A percentile compares a stretch with the other conserved stretches of the same genome.
These are phyloP conservation scores for Thaumetopoea pityocampa DNA, from an alignment of 1,140 invertebrate genomes.

Conservation along the genomic window DNA sequence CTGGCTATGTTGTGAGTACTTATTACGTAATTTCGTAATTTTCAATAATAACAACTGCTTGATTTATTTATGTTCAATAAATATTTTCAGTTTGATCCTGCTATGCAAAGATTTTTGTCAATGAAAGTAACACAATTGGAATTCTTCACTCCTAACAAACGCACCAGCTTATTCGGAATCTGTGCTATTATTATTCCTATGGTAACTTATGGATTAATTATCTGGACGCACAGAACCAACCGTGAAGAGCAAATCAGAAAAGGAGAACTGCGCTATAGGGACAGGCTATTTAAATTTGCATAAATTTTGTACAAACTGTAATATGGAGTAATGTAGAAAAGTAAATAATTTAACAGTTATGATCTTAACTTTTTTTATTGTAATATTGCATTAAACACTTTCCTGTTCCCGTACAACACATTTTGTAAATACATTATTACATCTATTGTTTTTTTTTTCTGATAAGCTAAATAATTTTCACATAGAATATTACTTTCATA, in stretches of 20 bases:
- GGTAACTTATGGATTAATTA: constrained; percentile 67
- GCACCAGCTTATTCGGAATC: constrained; percentile 75
- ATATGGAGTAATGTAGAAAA: too few relatives aligned
- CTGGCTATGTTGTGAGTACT: constrained; percentile 67
- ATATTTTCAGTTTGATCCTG: constrained; percentile 84
- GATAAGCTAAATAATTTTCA: too few relatives aligned
- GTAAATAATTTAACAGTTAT: too few relatives aligned
- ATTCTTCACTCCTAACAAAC: constrained; percentile 81
- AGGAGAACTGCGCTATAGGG: constrained; percentile 84
- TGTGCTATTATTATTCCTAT: constrained; percentile 78
- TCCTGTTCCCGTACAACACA: too few relatives aligned
- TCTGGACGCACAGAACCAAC: constrained; percentile 74
- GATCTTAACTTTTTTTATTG: too few relatives aligned
- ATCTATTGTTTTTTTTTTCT: constrained; percentile 8
- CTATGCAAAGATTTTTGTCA: constrained; percentile 81
- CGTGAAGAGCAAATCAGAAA: constrained; percentile 78
- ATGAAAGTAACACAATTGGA: constrained; percentile 80
- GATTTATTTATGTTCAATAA: constrained; percentile 27
- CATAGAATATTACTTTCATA: too few relatives aligned
- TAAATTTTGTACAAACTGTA: constrained; percentile 7
- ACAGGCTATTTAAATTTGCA: constrained; percentile 72
- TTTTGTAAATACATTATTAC: too few relatives aligned
- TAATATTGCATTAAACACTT: too few relatives aligned
- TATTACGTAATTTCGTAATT: constrained; percentile 59
- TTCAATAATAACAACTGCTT: constrained; percentile 8